phyloP scores from a whole-genome alignment of 2,797 vertebrate species.

The Protosalanx chinensis region DNA sequence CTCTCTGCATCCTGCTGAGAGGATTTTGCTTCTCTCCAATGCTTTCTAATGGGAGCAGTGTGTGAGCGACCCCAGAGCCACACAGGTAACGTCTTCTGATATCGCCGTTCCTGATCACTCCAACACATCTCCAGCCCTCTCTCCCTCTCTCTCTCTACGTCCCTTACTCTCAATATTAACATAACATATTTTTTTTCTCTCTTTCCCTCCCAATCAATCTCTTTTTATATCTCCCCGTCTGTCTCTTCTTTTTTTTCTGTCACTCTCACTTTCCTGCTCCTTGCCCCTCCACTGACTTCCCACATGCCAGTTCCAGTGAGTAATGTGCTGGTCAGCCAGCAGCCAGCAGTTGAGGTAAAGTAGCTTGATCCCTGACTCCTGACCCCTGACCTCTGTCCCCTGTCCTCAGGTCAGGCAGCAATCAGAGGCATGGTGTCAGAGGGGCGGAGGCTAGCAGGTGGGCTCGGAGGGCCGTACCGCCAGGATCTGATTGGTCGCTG shows the following conservation, averaged over 20 bases:
- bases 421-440: slow-evolving; percentile 95
- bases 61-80: slow-evolving; percentile 66
- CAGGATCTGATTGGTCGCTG: slow-evolving; percentile 92
- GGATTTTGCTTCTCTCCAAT: slow-evolving; percentile 37
- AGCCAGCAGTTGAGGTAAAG: slow-evolving; percentile 8
- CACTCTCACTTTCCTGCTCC: neutral
- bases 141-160: neutral
- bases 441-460: slow-evolving; percentile 87
- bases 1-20: slow-evolving; percentile 40
- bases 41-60: slow-evolving; percentile 67
- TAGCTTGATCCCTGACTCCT: neutral
- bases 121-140: neutral
- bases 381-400: slow-evolving; percentile 16
- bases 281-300: neutral
- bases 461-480: slow-evolving; percentile 89
- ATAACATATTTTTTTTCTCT: slow-evolving; percentile 41
- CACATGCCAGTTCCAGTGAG: neutral
- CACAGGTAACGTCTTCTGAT: slow-evolving; percentile 58
- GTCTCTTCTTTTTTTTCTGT: neutral
- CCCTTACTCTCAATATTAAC: neutral
- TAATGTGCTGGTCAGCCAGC: neutral
- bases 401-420: slow-evolving; percentile 88
- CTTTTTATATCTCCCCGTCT: neutral
- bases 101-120: neutral
- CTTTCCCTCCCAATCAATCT: neutral